Percentiles rank a stretch among this genome's conserved stretches.
phyloP scores from a whole-genome alignment of 1,140 invertebrate genomes.

The Drosophila orosa region DNA sequence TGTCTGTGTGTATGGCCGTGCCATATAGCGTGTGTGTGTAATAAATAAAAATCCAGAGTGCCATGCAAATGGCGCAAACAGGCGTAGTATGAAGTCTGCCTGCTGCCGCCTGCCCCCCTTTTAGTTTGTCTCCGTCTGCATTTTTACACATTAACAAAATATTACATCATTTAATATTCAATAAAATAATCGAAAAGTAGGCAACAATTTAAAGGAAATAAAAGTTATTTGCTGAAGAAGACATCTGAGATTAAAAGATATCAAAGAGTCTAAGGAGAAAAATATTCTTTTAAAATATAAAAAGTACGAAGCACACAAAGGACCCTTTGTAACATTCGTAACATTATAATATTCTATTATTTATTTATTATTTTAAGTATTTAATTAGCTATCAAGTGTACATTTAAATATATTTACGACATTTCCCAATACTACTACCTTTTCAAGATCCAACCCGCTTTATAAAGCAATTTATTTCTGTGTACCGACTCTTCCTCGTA shows the following conservation, averaged over 20 bases:
- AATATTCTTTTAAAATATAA: no score
- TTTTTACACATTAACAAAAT: constrained; percentile 19
- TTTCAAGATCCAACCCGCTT: not conserved
- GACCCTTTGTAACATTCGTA: no score
- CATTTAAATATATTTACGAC: no score
- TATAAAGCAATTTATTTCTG: constrained; percentile 3
- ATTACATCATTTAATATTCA: not conserved
- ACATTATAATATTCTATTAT: no score
- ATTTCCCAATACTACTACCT: not conserved
- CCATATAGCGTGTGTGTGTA: constrained; percentile 43
- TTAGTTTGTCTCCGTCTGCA: not conserved
- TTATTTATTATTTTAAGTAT: no score
- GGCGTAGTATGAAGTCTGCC: constrained; percentile 48
- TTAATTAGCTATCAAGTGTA: no score
- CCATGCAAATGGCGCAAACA: constrained; percentile 74
- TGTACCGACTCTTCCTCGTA: constrained; percentile 36
- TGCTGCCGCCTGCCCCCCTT: not conserved
- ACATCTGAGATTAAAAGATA: no score
- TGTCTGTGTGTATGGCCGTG: constrained; percentile 34
- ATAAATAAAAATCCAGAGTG: constrained; percentile 69
- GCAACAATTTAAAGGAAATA: no score
- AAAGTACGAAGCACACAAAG: no score
- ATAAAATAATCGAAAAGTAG: not conserved
- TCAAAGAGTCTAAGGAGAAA: no score
- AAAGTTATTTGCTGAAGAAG: no score